Percentiles rank a stretch among this genome's conserved stretches.
These are phyloP conservation scores for Synergus laeviventris DNA, from an alignment of 2,888 invertebrate genomes.

Conservation along the genomic window DNA sequence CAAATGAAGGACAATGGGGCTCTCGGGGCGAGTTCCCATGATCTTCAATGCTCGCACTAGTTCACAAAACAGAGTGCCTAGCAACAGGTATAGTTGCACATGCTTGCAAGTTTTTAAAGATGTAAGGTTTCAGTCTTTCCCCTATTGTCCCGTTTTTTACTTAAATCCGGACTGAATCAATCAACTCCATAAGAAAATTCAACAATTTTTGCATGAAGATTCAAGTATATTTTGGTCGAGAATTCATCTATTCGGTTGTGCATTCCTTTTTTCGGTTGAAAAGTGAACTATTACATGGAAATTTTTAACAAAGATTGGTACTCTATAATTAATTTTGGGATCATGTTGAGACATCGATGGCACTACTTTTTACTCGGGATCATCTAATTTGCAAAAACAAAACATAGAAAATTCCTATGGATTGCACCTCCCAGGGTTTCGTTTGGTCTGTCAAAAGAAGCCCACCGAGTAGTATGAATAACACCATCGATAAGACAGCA, in stretches of 20 bases:
- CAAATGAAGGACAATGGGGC: slow-evolving; percentile 21
- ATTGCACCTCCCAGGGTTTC: not conserved
- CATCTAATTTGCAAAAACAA: not conserved
- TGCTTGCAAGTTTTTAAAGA: not conserved
- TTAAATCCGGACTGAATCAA: too few species aligned
- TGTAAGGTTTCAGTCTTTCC: too few species aligned
- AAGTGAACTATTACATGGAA: too few species aligned
- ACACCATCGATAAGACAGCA: slow-evolving; percentile 32
- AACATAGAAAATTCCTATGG: not conserved
- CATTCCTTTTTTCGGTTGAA: too few species aligned
- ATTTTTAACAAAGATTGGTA: too few species aligned
- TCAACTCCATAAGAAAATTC: too few species aligned
- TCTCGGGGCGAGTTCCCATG: slow-evolving; percentile 36
- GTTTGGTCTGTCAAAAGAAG: not conserved
- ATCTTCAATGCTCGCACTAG: not conserved
- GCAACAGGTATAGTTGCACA: slow-evolving; percentile 35
- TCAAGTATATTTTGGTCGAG: too few species aligned
- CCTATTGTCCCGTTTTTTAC: too few species aligned
- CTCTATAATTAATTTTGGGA: too few species aligned
- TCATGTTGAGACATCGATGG: too few species aligned
- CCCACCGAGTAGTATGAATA: not conserved
- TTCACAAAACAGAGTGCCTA: not conserved
- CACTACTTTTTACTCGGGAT: not conserved
- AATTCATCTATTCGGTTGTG: too few species aligned
- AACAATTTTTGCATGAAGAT: too few species aligned